Evolutionary conservation across 2,888 invertebrate species (phyloP).

Genomic region (Tenthredo livida): DNA sequence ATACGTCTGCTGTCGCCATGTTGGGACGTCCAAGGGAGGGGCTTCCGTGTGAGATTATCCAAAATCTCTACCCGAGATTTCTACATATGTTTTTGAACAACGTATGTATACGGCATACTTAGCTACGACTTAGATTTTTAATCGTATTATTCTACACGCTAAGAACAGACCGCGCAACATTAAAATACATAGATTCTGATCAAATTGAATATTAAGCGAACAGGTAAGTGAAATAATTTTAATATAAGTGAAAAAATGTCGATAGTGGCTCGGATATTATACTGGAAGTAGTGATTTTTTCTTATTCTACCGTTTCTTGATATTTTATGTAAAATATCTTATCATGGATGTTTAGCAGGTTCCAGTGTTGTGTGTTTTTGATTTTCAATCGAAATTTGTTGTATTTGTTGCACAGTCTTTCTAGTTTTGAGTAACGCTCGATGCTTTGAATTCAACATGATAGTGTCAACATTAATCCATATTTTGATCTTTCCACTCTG

Average conservation of each 20-base stretch:
- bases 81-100: slow-evolving; percentile 31
- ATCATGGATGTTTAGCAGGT: neutral
- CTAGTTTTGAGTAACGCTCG: neutral
- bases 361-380: neutral
- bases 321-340: neutral
- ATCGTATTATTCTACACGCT: neutral
- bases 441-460: neutral
- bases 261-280: neutral
- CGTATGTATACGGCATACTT: neutral
- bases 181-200: neutral
- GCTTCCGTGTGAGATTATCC: slow-evolving; percentile 55
- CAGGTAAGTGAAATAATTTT: neutral
- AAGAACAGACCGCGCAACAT: neutral
- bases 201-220: neutral
- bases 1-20: slow-evolving; percentile 64
- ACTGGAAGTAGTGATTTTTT: too few species aligned
- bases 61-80: slow-evolving; percentile 33
- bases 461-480: neutral
- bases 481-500: neutral
- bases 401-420: neutral
- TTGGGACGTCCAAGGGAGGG: slow-evolving; percentile 63
- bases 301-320: too few species aligned
- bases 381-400: neutral
- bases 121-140: neutral
- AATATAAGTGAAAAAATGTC: neutral